Evolutionary conservation across 23 tunicate genomes (phyloP).

Genomic region (Trididemnum miniatum): DNA sequence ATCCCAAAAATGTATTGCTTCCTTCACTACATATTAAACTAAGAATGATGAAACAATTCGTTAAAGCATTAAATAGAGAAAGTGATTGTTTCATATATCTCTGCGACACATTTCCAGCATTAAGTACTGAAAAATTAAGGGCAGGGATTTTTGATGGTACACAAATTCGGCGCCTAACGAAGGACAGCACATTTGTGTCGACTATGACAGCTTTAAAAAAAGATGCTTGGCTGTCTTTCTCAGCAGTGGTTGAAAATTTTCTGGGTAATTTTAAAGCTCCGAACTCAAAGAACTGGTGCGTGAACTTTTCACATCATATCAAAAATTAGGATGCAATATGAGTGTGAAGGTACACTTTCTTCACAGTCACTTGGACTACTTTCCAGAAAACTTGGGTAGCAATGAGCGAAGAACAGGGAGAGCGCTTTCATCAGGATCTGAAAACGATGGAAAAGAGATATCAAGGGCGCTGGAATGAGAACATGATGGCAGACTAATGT

Average conservation of each 20-base stretch:
- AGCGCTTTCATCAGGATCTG: background rate
- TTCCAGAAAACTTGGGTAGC: background rate
- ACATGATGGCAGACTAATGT: background rate
- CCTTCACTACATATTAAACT: no score
- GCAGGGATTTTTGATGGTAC: no score
- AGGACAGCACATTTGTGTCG: no score
- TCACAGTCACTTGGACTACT: background rate
- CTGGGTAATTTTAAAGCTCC: background rate
- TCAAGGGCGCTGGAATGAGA: background rate
- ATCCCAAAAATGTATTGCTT: no score
- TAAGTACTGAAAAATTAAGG: no score
- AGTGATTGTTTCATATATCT: no score
- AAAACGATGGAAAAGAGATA: background rate
- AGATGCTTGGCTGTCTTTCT: background rate
- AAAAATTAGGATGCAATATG: background rate
- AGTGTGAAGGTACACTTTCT: background rate
- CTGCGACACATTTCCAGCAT: no score
- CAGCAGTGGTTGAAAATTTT: background rate
- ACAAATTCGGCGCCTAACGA: no score
- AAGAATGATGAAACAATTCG: no score
- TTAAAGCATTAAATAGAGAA: no score
- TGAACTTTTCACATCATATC: background rate
- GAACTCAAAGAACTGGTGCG: background rate
- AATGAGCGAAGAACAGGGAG: background rate
- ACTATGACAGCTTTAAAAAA: no score